Base-by-base conservation (phyloP, 2,888 invertebrate species). In the Pristionchus entomophagus region DNA sequence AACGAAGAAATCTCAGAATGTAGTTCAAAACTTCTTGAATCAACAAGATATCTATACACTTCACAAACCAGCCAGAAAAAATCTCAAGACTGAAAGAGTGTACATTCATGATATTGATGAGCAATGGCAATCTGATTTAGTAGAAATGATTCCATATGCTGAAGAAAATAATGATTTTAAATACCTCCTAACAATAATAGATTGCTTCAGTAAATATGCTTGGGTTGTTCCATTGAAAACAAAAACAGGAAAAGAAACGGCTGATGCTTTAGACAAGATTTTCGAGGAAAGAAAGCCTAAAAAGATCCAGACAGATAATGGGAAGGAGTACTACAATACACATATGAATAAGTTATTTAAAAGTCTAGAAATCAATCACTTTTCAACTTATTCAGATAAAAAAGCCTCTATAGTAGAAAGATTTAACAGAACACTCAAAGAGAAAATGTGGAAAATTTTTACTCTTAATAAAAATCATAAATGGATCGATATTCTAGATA, bases 41-140 rank as follows among this genome's bases (percentile, higher is more conserved):
- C 59, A 88, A 59, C 87, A 89, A 89, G 89, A 89, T 88, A 86
- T 87, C 38, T 89, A 89, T 80, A 89, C 89, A 80, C 83, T 87
- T 49, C 89, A 89, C 35, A 89, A 89, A 84, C 89, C 89, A 86
- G 88, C 87, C 80, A 22, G 87, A 12, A 89, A 89, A 62, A 88
- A 87, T 53, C 89, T 88, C 51, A 83, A 87, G 59, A 88, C 80
- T 77, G 56, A 88, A 87, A 86, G 88, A 87, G 89, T 90, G 45
- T 88, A 87, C 82, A 53, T 90, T 53, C 10, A 59, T 73, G 69
- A 62, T 5, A 87, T 87, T n/a, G 89, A 89, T 86, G 87, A 89
- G 38, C 89, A 89, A 59, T 89, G 89, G 89, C 90, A 90, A 86
- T 88, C 90, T 22, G 90, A 90, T 87, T 87, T 90, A 19, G 89